These are phyloP conservation scores for Caenorhabditis sinica DNA, from an alignment of 2,888 invertebrate species.

Conservation along the genomic window DNA sequence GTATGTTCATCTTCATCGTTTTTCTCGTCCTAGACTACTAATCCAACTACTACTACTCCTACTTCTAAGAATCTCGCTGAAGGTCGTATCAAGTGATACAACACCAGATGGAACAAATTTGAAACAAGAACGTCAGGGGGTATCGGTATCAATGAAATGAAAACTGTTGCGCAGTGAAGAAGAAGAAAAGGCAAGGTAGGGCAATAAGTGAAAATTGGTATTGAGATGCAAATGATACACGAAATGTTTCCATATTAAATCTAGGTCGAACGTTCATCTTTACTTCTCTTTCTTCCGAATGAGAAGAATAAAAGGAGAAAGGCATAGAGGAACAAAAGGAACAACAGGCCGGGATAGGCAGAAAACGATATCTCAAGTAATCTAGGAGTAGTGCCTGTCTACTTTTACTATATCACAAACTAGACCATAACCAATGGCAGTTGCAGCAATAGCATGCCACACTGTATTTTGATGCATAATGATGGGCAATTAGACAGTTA, in stretches of 20 bases:
- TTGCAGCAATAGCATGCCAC: background rate
- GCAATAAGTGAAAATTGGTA: slow-evolving; percentile 59
- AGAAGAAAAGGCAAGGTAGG: slow-evolving; percentile 14
- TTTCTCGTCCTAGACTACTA: slow-evolving; percentile 5
- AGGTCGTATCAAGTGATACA: slow-evolving; percentile 51
- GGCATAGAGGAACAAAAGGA: slow-evolving; percentile 30
- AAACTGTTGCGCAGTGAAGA: slow-evolving; percentile 16
- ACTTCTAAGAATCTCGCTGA: slow-evolving; percentile 30
- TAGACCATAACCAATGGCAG: slow-evolving; percentile 42
- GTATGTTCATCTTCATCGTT: slow-evolving; percentile 27
- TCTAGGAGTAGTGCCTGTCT: slow-evolving; percentile 44
- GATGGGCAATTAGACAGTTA: slow-evolving; percentile 58
- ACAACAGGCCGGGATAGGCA: slow-evolving; percentile 19
- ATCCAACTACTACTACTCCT: slow-evolving; percentile 29
- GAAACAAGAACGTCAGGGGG: slow-evolving; percentile 45
- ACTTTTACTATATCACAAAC: slow-evolving; percentile 61
- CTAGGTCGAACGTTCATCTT: slow-evolving; percentile 56
- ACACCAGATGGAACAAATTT: slow-evolving; percentile 39
- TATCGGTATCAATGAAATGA: slow-evolving; percentile 29
- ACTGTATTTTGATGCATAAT: slow-evolving; percentile 52
- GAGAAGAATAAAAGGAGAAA: slow-evolving; percentile 1
- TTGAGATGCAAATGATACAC: slow-evolving; percentile 65
- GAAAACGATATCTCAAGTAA: slow-evolving; percentile 52
- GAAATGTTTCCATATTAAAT: slow-evolving; percentile 65
- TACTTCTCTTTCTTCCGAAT: slow-evolving; percentile 22